A percentile compares a stretch with the other conserved stretches of the same genome.
These are phyloP conservation scores for Perca schrenkii DNA, from an alignment of 2,113 vertebrate genomes.

Conservation along the genomic window DNA sequence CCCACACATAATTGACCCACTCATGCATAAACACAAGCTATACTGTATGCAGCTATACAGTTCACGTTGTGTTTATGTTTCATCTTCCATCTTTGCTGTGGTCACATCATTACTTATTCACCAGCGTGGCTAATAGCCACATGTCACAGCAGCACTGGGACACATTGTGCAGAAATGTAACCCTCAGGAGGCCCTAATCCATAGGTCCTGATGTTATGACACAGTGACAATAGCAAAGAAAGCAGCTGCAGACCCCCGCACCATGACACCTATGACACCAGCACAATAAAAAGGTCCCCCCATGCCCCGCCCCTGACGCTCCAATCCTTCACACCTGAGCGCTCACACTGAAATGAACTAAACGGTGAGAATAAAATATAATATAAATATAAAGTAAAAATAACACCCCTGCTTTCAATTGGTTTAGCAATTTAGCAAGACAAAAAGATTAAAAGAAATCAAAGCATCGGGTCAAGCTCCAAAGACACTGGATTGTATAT, in stretches of 20 bases:
- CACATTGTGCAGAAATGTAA: constrained; percentile 65
- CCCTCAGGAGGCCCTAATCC: constrained; percentile 67
- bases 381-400: neutral
- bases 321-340: constrained; percentile 72
- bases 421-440: neutral
- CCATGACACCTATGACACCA: constrained; percentile 61
- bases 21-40: neutral
- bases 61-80: constrained; percentile 25
- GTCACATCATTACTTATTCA: constrained; percentile 72
- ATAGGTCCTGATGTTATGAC: constrained; percentile 65
- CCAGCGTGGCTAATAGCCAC: constrained; percentile 59
- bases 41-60: neutral
- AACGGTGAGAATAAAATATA: neutral
- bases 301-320: constrained; percentile 13
- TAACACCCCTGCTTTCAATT: neutral
- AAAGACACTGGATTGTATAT: neutral
- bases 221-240: constrained; percentile 64
- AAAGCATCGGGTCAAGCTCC: neutral
- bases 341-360: constrained; percentile 47
- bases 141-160: constrained; percentile 49
- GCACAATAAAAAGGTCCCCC: constrained; percentile 55
- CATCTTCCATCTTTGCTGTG: constrained; percentile 19
- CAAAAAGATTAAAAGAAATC: neutral
- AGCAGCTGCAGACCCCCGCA: constrained; percentile 55
- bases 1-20: neutral